phyloP scores from a whole-genome alignment of 1,140 invertebrate species.

The Dendrolimus kikuchii region DNA sequence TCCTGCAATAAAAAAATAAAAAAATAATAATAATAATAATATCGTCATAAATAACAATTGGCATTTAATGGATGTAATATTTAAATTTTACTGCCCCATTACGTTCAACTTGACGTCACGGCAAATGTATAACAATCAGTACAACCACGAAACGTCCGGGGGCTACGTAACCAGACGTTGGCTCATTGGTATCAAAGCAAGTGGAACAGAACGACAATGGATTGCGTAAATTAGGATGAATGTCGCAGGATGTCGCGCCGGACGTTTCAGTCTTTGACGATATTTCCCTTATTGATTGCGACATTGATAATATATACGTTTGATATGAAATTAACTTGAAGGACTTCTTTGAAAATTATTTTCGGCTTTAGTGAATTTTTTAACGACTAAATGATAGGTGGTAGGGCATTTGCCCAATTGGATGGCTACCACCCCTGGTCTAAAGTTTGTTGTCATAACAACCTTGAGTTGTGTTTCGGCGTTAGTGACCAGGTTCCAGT shows the following conservation, averaged over 20 bases:
- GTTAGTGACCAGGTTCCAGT: too few relatives aligned
- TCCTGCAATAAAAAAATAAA: too few relatives aligned
- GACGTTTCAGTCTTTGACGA: conserved; percentile 2
- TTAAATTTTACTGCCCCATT: too few relatives aligned
- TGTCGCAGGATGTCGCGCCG: conserved; percentile 34
- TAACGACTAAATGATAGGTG: too few relatives aligned
- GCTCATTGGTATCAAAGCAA: conserved; percentile 31
- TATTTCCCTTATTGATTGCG: background rate
- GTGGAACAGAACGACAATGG: conserved; percentile 50
- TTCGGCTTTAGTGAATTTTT: conserved; percentile 10
- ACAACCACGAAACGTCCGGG: conserved; percentile 6
- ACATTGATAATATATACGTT: conserved; percentile 1
- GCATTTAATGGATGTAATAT: too few relatives aligned
- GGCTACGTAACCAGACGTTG: conserved; percentile 7
- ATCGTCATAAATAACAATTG: too few relatives aligned
- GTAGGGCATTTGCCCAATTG: too few relatives aligned
- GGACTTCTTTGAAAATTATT: background rate
- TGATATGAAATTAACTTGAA: background rate
- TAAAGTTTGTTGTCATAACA: too few relatives aligned
- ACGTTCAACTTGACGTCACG: too few relatives aligned
- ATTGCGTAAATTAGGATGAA: conserved; percentile 27
- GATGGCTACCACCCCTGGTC: too few relatives aligned
- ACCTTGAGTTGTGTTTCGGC: too few relatives aligned
- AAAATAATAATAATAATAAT: too few relatives aligned
- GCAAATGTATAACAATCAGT: background rate